Conservation (phyloP, 2,113 vertebrate species). For the Oxygymnocypris stewartii region DNA sequence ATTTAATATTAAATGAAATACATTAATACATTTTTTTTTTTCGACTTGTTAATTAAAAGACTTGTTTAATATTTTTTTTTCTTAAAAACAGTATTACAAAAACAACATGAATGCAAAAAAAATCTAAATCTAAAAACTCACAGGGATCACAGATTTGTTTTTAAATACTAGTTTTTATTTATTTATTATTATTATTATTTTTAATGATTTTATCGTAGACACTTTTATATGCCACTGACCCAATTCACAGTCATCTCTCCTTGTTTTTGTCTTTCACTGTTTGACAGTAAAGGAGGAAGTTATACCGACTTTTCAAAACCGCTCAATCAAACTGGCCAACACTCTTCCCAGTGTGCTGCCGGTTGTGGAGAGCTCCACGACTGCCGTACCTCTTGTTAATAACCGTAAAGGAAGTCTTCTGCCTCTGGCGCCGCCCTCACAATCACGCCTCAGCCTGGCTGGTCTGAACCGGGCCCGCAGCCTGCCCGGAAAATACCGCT, state of each 20-base stretch:
- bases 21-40: too few species aligned
- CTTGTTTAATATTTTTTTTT: too few species aligned
- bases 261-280: constrained; percentile 79
- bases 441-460: constrained; percentile 73
- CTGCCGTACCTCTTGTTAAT: constrained; percentile 81
- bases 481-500: constrained; percentile 84
- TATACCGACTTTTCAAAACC: constrained; percentile 84
- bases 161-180: too few species aligned
- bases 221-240: constrained; percentile 4
- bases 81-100: too few species aligned
- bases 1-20: too few species aligned
- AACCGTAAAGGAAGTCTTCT: constrained; percentile 87
- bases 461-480: constrained; percentile 82
- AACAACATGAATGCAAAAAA: too few species aligned
- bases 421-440: constrained; percentile 69
- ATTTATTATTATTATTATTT: too few species aligned
- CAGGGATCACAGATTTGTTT: too few species aligned
- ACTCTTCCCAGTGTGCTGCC: constrained; percentile 65
- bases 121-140: too few species aligned
- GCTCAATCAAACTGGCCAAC: constrained; percentile 82
- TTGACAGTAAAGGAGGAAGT: constrained; percentile 91
- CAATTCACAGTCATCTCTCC: constrained; percentile 47
- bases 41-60: too few species aligned
- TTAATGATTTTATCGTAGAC: background rate
- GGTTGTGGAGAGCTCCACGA: constrained; percentile 51